phyloP scores from a whole-genome alignment of 1,140 invertebrate genomes.

The Ladona fulva region DNA sequence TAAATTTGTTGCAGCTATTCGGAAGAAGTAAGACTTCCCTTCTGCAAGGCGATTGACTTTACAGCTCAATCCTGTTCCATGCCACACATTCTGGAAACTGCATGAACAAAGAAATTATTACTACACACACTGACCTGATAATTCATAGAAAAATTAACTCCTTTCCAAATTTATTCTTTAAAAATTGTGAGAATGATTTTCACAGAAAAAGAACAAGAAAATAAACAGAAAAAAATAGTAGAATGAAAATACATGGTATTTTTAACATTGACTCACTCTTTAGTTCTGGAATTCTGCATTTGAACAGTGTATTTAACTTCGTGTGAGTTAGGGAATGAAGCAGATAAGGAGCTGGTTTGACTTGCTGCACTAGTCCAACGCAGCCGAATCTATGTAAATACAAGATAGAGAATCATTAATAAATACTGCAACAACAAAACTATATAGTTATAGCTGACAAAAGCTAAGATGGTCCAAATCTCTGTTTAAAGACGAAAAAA shows the following conservation, averaged over 20 bases:
- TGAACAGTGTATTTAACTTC: constrained; percentile 57
- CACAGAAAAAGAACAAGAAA: too few relatives aligned
- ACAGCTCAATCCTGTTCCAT: constrained; percentile 60
- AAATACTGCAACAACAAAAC: too few relatives aligned
- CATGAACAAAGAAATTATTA: constrained; percentile 23
- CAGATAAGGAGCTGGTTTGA: background rate
- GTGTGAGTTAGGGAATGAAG: background rate
- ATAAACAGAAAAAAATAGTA: too few relatives aligned
- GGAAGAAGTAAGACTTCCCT: constrained; percentile 65
- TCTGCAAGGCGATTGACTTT: constrained; percentile 75
- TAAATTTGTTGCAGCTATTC: constrained; percentile 72
- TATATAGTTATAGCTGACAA: too few relatives aligned
- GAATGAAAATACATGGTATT: too few relatives aligned
- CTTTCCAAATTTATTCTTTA: too few relatives aligned
- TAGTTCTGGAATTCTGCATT: constrained; percentile 55
- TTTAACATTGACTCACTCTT: constrained; percentile 39
- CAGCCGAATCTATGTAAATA: background rate
- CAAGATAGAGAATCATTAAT: background rate
- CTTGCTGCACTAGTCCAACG: background rate
- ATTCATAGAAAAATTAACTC: too few relatives aligned
- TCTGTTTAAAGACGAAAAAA: too few relatives aligned
- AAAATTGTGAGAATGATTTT: too few relatives aligned
- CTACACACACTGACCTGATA: too few relatives aligned
- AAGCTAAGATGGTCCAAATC: too few relatives aligned
- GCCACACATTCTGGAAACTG: constrained; percentile 64